phyloP scores from a whole-genome alignment of 2,113 vertebrate species.

The Numida meleagris region DNA sequence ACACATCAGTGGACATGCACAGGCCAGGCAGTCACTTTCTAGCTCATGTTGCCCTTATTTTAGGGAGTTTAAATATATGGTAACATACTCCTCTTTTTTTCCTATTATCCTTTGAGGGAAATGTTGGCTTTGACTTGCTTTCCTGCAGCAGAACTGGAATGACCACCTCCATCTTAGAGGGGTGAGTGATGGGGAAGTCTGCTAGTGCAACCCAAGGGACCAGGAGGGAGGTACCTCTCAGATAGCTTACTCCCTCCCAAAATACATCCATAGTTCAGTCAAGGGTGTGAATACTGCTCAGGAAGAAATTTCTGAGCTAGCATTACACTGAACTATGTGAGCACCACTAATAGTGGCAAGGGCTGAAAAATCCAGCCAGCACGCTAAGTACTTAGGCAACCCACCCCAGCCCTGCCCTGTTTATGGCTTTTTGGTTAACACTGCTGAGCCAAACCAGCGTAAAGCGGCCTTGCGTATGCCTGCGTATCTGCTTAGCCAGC shows the following conservation, averaged over 20 bases:
- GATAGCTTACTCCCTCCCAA: not conserved
- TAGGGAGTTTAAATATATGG: not conserved
- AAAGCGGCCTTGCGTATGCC: not conserved
- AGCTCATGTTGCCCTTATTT: not conserved
- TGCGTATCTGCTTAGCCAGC: not conserved
- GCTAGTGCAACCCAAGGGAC: not conserved
- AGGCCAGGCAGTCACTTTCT: not conserved
- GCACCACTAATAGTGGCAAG: not conserved
- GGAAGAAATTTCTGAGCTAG: not conserved
- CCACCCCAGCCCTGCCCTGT: not conserved
- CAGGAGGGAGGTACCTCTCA: not conserved
- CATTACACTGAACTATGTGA: not conserved
- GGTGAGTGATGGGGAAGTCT: not conserved
- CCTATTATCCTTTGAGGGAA: not conserved
- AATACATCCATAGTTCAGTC: not conserved
- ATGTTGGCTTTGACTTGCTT: not conserved
- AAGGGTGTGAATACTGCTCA: not conserved
- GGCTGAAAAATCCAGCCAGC: not conserved
- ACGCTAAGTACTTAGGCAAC: not conserved
- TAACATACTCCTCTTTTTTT: not conserved
- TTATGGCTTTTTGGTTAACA: not conserved
- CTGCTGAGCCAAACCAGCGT: not conserved
- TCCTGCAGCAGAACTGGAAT: accelerated
- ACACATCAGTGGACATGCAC: accelerated
- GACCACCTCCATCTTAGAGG: not conserved